Evolutionary conservation across 2,113 vertebrate genomes (phyloP).

Genomic region (Procavia capensis): DNA sequence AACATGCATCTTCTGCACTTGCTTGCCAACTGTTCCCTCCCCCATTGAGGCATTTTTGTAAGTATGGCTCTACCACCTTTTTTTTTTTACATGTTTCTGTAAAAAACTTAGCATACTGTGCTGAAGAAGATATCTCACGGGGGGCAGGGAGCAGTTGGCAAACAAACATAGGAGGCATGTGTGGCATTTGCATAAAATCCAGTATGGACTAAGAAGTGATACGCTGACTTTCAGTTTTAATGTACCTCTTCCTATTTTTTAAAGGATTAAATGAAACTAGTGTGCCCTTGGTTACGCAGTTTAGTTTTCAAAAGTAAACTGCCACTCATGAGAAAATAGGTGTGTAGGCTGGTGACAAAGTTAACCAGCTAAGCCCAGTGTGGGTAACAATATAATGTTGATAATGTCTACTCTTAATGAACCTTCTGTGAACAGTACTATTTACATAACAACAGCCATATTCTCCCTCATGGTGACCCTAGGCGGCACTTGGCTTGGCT

Average conservation of each 20-base stretch:
- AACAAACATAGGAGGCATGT: too few relatives aligned
- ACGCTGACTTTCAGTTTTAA: slow-evolving; percentile 33
- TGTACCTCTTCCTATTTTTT: slow-evolving; percentile 27
- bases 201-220: not conserved
- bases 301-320: slow-evolving; percentile 40
- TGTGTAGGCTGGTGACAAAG: not conserved
- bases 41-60: too few relatives aligned
- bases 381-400: slow-evolving; percentile 25
- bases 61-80: too few relatives aligned
- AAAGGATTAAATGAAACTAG: slow-evolving; percentile 24
- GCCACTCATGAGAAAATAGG: not conserved
- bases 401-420: not conserved
- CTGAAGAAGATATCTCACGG: too few relatives aligned
- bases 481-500: too few relatives aligned
- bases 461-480: too few relatives aligned
- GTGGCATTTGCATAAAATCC: too few relatives aligned
- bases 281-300: not conserved
- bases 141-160: too few relatives aligned
- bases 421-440: not conserved
- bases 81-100: too few relatives aligned
- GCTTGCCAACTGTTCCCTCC: too few relatives aligned
- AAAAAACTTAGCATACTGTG: too few relatives aligned
- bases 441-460: not conserved
- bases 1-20: too few relatives aligned
- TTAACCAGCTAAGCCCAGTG: not conserved